These are phyloP conservation scores for Cranoglanis bouderius DNA, from an alignment of 2,113 vertebrate genomes.

Conservation along the genomic window DNA sequence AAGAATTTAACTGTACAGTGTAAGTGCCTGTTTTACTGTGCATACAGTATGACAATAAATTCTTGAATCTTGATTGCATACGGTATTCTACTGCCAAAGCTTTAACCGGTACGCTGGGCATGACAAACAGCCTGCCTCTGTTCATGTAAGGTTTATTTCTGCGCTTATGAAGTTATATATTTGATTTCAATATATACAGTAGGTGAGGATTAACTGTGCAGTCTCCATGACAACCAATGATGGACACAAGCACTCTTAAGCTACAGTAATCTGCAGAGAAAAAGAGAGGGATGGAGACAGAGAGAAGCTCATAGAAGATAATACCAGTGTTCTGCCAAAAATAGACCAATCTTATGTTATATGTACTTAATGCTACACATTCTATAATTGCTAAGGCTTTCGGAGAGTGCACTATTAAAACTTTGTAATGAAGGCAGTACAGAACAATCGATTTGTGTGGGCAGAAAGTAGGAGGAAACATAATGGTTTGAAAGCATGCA, in stretches of 20 bases:
- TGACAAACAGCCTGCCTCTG: background rate
- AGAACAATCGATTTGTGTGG: conserved; percentile 29
- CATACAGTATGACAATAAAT: background rate
- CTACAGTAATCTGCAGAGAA: conserved; percentile 3
- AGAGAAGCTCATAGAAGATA: background rate
- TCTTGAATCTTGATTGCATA: background rate
- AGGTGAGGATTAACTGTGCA: conserved; percentile 34
- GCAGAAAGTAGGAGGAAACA: conserved; percentile 40
- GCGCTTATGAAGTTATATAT: background rate
- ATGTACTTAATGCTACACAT: conserved; percentile 31
- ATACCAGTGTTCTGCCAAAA: conserved; percentile 7
- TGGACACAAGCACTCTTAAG: conserved; percentile 20
- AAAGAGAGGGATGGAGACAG: background rate
- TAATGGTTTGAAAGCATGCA: conserved; percentile 18
- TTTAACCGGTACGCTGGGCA: background rate
- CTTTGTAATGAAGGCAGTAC: conserved; percentile 11
- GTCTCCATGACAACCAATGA: conserved; percentile 50
- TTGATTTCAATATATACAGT: background rate
- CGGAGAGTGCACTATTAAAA: background rate
- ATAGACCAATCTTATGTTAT: conserved; percentile 23
- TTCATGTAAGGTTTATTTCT: background rate
- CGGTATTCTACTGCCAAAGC: background rate
- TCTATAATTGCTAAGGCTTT: conserved; percentile 32
- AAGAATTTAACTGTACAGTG: background rate
- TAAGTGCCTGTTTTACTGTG: background rate